Evolutionary conservation across 2,888 invertebrate genomes (phyloP).

Genomic region (Heteromurus nitidus): DNA sequence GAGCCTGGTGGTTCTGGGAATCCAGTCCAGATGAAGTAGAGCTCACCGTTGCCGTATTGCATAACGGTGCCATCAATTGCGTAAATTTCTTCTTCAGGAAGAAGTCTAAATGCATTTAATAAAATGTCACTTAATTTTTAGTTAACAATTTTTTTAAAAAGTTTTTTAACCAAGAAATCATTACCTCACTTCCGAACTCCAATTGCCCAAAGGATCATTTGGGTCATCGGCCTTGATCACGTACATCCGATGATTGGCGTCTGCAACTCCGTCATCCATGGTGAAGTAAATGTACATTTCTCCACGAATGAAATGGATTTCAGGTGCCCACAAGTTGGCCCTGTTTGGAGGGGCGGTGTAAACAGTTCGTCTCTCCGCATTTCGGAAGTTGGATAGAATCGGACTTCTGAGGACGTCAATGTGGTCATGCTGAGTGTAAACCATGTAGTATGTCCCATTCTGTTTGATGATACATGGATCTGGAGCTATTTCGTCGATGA

Average conservation of each 20-base stretch:
- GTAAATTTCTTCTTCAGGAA: slow-evolving; percentile 57
- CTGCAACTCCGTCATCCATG: slow-evolving; percentile 32
- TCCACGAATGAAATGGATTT: slow-evolving; percentile 67
- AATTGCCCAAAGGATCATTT: slow-evolving; percentile 61
- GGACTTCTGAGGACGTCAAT: slow-evolving; percentile 64
- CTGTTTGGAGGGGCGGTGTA: slow-evolving; percentile 55
- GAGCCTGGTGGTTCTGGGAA: not conserved
- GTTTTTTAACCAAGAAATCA: not conserved
- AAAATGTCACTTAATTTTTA: not conserved
- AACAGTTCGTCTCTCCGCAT: slow-evolving; percentile 45
- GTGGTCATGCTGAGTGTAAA: slow-evolving; percentile 27
- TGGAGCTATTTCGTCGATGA: slow-evolving; percentile 47
- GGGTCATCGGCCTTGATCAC: slow-evolving; percentile 62
- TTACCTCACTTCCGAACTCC: slow-evolving; percentile 34
- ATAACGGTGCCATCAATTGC: slow-evolving; percentile 65
- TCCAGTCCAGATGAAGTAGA: slow-evolving; percentile 57
- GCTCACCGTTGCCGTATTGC: slow-evolving; percentile 36
- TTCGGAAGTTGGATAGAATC: slow-evolving; percentile 63
- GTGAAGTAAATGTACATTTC: slow-evolving; percentile 66
- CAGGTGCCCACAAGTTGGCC: slow-evolving; percentile 63
- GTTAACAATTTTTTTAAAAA: too few relatives aligned
- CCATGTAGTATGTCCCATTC: slow-evolving; percentile 43
- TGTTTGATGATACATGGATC: slow-evolving; percentile 59
- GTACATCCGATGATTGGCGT: slow-evolving; percentile 61
- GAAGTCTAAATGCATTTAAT: slow-evolving; percentile 34